A percentile compares a stretch with the other conserved stretches of the same genome.
These are phyloP conservation scores for Drosophila fungiperda DNA, from an alignment of 2,888 invertebrate species.

Conservation along the genomic window DNA sequence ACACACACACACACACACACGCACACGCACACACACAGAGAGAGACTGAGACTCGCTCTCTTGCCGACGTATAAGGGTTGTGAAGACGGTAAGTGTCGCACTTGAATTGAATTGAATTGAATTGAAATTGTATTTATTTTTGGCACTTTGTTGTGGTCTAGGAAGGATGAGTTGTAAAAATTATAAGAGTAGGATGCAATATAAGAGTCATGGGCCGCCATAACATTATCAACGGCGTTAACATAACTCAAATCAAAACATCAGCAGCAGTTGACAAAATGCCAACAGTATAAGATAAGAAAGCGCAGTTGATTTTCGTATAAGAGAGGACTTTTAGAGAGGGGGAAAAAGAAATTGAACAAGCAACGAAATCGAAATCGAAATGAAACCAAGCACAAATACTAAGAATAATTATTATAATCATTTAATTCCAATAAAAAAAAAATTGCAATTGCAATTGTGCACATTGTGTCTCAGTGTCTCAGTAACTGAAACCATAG, in stretches of 20 bases:
- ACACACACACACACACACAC: slow-evolving; percentile 9
- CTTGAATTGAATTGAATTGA: slow-evolving; percentile 35
- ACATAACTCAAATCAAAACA: slow-evolving; percentile 5
- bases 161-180: slow-evolving; percentile 16
- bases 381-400: slow-evolving; percentile 21
- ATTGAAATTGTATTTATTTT: slow-evolving; percentile 29
- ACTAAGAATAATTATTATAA: slow-evolving; percentile 29
- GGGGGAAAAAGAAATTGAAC: not conserved
- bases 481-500: slow-evolving; percentile 33
- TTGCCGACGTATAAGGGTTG: slow-evolving; percentile 47
- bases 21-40: slow-evolving; percentile 1
- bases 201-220: slow-evolving; percentile 10
- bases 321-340: slow-evolving; percentile 19
- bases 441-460: not conserved
- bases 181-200: slow-evolving; percentile 27
- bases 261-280: not conserved
- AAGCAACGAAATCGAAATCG: not conserved
- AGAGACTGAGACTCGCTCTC: slow-evolving; percentile 37
- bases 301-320: slow-evolving; percentile 6
- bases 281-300: slow-evolving; percentile 3
- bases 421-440: not conserved
- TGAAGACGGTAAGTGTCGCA: slow-evolving; percentile 43
- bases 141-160: not conserved
- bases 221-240: not conserved
- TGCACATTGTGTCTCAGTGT: slow-evolving; percentile 19